These are phyloP conservation scores for Thyatira batis DNA, from an alignment of 2,888 invertebrate species.

Conservation along the genomic window DNA sequence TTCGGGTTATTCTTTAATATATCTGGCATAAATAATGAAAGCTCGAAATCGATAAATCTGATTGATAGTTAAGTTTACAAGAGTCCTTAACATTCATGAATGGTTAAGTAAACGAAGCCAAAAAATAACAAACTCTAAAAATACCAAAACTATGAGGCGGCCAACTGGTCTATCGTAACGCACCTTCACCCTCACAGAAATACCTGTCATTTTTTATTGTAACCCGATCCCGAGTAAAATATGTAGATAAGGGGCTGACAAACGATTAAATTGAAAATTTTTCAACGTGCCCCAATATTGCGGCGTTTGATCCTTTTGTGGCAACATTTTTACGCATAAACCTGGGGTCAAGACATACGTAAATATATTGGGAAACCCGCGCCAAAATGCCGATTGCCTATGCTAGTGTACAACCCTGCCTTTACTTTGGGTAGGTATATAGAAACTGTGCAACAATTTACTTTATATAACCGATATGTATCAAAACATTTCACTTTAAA, in stretches of 20 bases:
- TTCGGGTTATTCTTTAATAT: no score
- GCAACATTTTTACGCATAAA: constrained; percentile 1
- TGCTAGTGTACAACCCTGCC: not conserved
- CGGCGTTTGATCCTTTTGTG: constrained; percentile 1
- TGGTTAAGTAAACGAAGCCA: no score
- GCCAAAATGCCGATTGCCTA: not conserved
- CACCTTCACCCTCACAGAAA: not conserved
- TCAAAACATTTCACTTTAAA: not conserved
- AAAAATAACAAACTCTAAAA: no score
- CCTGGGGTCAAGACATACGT: not conserved
- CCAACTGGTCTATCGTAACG: not conserved
- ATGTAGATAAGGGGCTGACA: constrained; percentile 1
- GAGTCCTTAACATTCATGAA: no score
- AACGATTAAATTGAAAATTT: constrained; percentile 1
- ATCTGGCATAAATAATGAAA: no score
- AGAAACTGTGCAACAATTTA: no score
- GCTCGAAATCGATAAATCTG: no score
- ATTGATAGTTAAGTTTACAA: no score
- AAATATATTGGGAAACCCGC: not conserved
- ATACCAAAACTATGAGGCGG: no score
- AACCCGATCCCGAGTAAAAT: not conserved
- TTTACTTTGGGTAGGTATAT: not conserved
- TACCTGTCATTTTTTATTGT: constrained; percentile 1
- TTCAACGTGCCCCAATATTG: not conserved
- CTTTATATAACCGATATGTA: no score